Evolutionary conservation across 2,888 invertebrate species (phyloP).

Genomic region (Synanthedon vespiformis): DNA sequence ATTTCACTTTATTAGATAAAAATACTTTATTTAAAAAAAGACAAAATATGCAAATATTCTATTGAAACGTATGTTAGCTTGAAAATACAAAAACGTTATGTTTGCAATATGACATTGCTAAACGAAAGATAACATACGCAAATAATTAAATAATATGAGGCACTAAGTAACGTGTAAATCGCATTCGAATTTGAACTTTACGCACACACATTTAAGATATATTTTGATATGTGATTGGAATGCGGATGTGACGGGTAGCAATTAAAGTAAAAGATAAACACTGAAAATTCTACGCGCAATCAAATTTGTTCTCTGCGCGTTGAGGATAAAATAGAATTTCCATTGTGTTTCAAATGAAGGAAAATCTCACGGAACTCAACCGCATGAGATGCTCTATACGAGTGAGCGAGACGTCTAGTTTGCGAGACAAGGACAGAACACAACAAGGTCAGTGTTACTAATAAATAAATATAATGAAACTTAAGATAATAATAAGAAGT

Average conservation of each 20-base stretch:
- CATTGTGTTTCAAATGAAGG: slow-evolving; percentile 20
- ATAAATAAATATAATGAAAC: slow-evolving; percentile 29
- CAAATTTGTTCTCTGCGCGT: too few relatives aligned
- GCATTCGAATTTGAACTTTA: slow-evolving; percentile 16
- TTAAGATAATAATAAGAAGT: neutral
- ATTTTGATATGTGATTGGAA: slow-evolving; percentile 8
- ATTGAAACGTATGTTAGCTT: slow-evolving; percentile 9
- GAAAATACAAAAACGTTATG: slow-evolving; percentile 31
- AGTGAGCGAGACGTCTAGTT: slow-evolving; percentile 38
- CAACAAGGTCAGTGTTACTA: slow-evolving; percentile 48
- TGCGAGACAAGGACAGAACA: slow-evolving; percentile 28
- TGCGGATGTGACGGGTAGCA: slow-evolving; percentile 19
- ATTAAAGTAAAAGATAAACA: slow-evolving; percentile 40
- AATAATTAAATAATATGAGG: slow-evolving; percentile 16
- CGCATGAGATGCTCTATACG: slow-evolving; percentile 22
- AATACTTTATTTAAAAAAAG: too few relatives aligned
- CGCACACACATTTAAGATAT: slow-evolving; percentile 8
- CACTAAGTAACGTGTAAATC: slow-evolving; percentile 3
- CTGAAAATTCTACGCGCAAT: slow-evolving; percentile 24
- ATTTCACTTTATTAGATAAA: too few relatives aligned
- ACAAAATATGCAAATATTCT: too few relatives aligned
- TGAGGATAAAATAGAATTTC: too few relatives aligned
- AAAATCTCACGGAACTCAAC: slow-evolving; percentile 52
- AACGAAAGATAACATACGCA: slow-evolving; percentile 55
- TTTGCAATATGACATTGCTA: slow-evolving; percentile 63